Evolutionary conservation across 2,888 invertebrate genomes (phyloP).

Genomic region (Mellilla xanthometata): DNA sequence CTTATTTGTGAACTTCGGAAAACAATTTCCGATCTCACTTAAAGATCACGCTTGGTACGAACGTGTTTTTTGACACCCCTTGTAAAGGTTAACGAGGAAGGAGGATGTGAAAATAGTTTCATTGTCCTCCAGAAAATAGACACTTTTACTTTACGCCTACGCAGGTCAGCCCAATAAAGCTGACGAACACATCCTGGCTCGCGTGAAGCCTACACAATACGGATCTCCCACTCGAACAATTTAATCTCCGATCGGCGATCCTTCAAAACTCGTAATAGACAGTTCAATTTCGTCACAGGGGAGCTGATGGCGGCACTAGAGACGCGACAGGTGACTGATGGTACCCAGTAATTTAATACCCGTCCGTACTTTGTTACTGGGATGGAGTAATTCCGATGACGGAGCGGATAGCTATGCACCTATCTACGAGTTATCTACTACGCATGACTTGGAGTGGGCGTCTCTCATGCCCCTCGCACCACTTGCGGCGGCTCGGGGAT

Average conservation of each 20-base stretch:
- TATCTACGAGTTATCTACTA: slow-evolving; percentile 10
- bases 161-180: slow-evolving; percentile 2
- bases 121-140: slow-evolving; percentile 13
- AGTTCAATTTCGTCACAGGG: slow-evolving; percentile 41
- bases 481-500: slow-evolving; percentile 26
- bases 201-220: slow-evolving; percentile 2
- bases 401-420: slow-evolving; percentile 39
- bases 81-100: slow-evolving; percentile 14
- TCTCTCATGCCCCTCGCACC: slow-evolving; percentile 26
- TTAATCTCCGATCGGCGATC: slow-evolving; percentile 16
- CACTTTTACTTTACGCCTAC: slow-evolving; percentile 6
- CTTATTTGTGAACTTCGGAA: slow-evolving; percentile 4
- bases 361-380: slow-evolving; percentile 48
- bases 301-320: slow-evolving; percentile 39
- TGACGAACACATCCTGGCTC: neutral
- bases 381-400: slow-evolving; percentile 58
- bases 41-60: neutral
- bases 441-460: slow-evolving; percentile 25
- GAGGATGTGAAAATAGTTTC: slow-evolving; percentile 14
- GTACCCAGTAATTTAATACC: slow-evolving; percentile 50
- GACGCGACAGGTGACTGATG: slow-evolving; percentile 49
- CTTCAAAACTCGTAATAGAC: slow-evolving; percentile 34
- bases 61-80: neutral
- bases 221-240: slow-evolving; percentile 2
- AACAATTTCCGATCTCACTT: slow-evolving; percentile 4